phyloP scores from a whole-genome alignment of 2,888 invertebrate genomes.

The Tortricodes alternella region DNA sequence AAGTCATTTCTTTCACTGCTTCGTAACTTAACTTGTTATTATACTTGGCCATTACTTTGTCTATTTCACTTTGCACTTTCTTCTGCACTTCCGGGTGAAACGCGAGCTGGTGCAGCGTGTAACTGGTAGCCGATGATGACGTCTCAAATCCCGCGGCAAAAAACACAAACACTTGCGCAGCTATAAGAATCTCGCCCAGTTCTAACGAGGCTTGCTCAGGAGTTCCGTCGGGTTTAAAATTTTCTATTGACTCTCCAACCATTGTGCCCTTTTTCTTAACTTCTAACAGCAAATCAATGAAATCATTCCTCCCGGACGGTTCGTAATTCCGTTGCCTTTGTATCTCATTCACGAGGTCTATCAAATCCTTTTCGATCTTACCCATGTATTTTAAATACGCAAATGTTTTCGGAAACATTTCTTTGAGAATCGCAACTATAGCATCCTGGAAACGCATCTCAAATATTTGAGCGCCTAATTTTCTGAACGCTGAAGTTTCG shows the following conservation, averaged over 20 bases:
- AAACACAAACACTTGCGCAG: slow-evolving; percentile 39
- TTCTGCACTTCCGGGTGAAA: slow-evolving; percentile 50
- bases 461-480: slow-evolving; percentile 54
- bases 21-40: slow-evolving; percentile 53
- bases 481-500: slow-evolving; percentile 56
- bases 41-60: slow-evolving; percentile 47
- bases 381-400: slow-evolving; percentile 45
- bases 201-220: slow-evolving; percentile 24
- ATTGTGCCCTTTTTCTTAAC: slow-evolving; percentile 51
- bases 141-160: slow-evolving; percentile 65
- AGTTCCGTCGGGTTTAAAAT: slow-evolving; percentile 43
- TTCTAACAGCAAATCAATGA: slow-evolving; percentile 57
- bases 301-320: slow-evolving; percentile 55
- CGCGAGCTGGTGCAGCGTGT: slow-evolving; percentile 59
- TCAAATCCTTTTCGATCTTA: slow-evolving; percentile 48
- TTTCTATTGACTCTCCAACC: slow-evolving; percentile 53
- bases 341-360: slow-evolving; percentile 51
- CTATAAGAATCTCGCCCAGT: slow-evolving; percentile 27
- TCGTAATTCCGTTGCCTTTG: slow-evolving; percentile 51
- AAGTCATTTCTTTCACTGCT: slow-evolving; percentile 57
- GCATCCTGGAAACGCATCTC: slow-evolving; percentile 37
- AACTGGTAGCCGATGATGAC: slow-evolving; percentile 59
- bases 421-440: slow-evolving; percentile 46
- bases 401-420: slow-evolving; percentile 48
- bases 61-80: slow-evolving; percentile 54